A percentile compares a stretch with the other conserved stretches of the same genome.
Conservation (phyloP, 2,888 invertebrate genomes). For the Dryococelus australis region DNA sequence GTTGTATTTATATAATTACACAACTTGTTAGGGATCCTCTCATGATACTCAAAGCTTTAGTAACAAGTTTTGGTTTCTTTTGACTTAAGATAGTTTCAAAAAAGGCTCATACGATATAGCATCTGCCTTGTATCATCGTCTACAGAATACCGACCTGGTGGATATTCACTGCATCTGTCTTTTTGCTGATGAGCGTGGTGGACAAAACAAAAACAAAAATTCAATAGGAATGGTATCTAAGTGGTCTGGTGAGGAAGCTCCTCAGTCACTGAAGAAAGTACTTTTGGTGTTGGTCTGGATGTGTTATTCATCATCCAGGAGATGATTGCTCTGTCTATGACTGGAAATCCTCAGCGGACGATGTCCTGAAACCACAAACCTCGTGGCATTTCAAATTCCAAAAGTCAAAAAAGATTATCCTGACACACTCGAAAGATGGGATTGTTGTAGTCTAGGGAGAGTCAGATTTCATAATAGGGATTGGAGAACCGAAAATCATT, state of each 20-base stretch:
- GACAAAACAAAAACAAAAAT: conserved; percentile 30
- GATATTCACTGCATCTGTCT: background rate
- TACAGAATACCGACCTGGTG: conserved; percentile 17
- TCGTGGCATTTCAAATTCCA: background rate
- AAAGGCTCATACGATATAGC: conserved; percentile 52
- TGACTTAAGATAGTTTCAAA: conserved; percentile 51
- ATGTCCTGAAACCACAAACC: background rate
- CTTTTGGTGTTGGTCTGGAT: background rate
- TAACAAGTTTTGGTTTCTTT: conserved; percentile 50
- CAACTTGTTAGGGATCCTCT: conserved; percentile 52
- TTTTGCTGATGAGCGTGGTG: conserved; percentile 17
- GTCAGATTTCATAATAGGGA: background rate
- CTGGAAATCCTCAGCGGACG: background rate
- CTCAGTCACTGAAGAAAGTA: background rate
- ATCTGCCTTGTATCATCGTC: background rate
- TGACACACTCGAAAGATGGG: background rate
- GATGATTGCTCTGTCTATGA: background rate
- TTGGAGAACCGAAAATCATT: too few species aligned
- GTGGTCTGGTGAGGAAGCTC: conserved; percentile 19
- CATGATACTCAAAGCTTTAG: conserved; percentile 46
- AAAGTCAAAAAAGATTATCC: background rate
- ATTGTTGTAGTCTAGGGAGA: background rate
- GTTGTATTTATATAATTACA: conserved; percentile 54
- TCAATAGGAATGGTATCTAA: background rate
- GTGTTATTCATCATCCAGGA: background rate